Evolutionary conservation across 1,140 invertebrate species (phyloP), one percentile per base, ranked within the genome.

Genomic region (Teleopsis dalmanni): DNA sequence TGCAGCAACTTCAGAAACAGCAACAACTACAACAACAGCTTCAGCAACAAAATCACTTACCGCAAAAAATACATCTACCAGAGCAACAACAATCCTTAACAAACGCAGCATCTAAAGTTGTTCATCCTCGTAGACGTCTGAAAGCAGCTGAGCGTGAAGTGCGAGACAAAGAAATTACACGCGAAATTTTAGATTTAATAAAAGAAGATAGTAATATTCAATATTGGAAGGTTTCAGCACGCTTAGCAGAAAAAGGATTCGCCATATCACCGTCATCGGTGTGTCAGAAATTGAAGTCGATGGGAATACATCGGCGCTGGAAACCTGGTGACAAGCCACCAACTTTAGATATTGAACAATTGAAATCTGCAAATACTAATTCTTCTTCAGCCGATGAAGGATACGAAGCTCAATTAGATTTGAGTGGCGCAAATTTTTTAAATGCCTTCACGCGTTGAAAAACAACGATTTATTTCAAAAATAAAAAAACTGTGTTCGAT

Each of bases 181-280:
- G 63, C n/a, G 65, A 68, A 57, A 68, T 68, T 45, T 56, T 68
- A 40, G 62, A 67, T 47, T 53, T 68, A 31, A 68, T 68, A 38
- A 63, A 62, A 45, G 65, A 68, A 56, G 65, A 68, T 37, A 68
- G 60, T 52, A 68, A 68, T 27, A 68, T 68, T 27, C 65, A 68
- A 37, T 68, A 68, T 52, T 68, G 65, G 65, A 68, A 68, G 47
- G 62, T 68, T 22, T 68, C 65, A 27, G 65, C 64, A 4, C 65
- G 62, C 4, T 48, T 68, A 11, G 65, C 65, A 41, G 65, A 68
- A 27, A 68, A 68, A 55, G 65, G 65, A 27, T 68, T 60, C 48
- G 57, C 62, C 38, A 68, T 68, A 47, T 68, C 65, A 40, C 62
- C 65, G 11, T 68, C 65, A 23, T 68, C 65, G 22, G 62, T 68